Percentiles rank a stretch among this genome's conserved stretches.
These are phyloP conservation scores for Drosophila merina DNA, from an alignment of 2,888 invertebrate genomes.

Conservation along the genomic window DNA sequence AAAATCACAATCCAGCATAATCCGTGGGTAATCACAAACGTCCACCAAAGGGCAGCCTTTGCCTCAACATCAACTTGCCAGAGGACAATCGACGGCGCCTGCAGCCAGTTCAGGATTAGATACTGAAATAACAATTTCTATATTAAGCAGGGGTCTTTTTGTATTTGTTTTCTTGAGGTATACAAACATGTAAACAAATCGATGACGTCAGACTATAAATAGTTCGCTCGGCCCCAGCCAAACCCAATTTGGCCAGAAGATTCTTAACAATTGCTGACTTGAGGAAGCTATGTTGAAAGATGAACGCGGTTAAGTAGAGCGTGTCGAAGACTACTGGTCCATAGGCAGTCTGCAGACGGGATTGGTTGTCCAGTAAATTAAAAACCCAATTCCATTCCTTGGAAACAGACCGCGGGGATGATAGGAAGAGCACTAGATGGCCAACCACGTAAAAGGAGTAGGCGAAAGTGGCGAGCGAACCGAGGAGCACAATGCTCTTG, in stretches of 20 bases:
- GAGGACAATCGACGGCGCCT: constrained; percentile 84
- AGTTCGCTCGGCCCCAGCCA: constrained; percentile 84
- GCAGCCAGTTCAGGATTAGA: constrained; percentile 85
- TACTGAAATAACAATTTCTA: constrained; percentile 80
- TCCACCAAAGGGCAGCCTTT: constrained; percentile 84
- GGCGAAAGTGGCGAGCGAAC: constrained; percentile 84
- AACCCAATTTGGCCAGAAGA: constrained; percentile 82
- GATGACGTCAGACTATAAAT: constrained; percentile 85
- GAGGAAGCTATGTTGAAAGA: constrained; percentile 86
- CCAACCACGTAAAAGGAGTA: constrained; percentile 85
- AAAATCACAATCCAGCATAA: constrained; percentile 86
- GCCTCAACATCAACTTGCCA: constrained; percentile 86
- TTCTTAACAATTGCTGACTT: constrained; percentile 84
- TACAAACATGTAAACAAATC: constrained; percentile 84
- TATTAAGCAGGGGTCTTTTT: constrained; percentile 1
- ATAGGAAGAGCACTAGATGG: constrained; percentile 86
- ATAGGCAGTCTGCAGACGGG: constrained; percentile 82
- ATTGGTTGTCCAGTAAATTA: constrained; percentile 82
- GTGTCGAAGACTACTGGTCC: constrained; percentile 84
- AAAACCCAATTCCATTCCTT: constrained; percentile 80
- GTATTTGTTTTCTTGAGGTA: background rate
- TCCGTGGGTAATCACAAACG: constrained; percentile 85
- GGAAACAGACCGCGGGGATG: constrained; percentile 83
- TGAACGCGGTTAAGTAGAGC: constrained; percentile 85
- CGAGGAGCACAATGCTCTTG: constrained; percentile 74